Conservation (phyloP, 2,888 invertebrate species). For the Heliconius aoede region DNA sequence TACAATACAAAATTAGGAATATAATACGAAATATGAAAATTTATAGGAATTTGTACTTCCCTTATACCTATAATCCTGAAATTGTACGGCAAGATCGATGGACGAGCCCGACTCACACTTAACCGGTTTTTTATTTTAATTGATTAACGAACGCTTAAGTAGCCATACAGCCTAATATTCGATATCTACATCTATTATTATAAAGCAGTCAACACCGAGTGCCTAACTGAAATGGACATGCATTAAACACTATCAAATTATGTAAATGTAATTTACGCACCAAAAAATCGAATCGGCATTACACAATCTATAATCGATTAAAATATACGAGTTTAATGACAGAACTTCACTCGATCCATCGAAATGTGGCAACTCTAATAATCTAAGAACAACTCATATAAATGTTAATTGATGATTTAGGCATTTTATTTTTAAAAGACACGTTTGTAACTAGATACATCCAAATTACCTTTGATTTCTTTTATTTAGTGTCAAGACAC, state of each 20-base stretch:
- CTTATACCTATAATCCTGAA: neutral
- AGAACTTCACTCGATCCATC: constrained; percentile 46
- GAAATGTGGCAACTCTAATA: constrained; percentile 4
- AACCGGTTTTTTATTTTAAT: neutral
- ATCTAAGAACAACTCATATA: constrained; percentile 10
- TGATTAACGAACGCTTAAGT: neutral
- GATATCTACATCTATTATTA: neutral
- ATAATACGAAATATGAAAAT: too few relatives aligned
- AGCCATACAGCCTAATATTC: neutral
- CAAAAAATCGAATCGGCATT: constrained; percentile 49
- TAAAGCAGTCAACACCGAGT: constrained; percentile 3
- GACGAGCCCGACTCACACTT: neutral
- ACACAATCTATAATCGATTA: constrained; percentile 55
- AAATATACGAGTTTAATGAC: constrained; percentile 49
- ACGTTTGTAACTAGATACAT: neutral
- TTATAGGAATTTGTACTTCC: too few relatives aligned
- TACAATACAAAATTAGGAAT: too few relatives aligned
- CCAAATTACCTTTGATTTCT: too few relatives aligned
- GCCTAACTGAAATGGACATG: constrained; percentile 43
- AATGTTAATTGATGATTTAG: constrained; percentile 24
- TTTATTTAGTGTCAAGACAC: too few relatives aligned
- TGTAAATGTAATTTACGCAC: constrained; percentile 57
- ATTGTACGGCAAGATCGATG: too few relatives aligned
- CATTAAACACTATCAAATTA: constrained; percentile 52
- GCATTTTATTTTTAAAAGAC: constrained; percentile 8